Evolutionary conservation across 2,888 invertebrate genomes (phyloP).

Genomic region (Lasius platythorax): DNA sequence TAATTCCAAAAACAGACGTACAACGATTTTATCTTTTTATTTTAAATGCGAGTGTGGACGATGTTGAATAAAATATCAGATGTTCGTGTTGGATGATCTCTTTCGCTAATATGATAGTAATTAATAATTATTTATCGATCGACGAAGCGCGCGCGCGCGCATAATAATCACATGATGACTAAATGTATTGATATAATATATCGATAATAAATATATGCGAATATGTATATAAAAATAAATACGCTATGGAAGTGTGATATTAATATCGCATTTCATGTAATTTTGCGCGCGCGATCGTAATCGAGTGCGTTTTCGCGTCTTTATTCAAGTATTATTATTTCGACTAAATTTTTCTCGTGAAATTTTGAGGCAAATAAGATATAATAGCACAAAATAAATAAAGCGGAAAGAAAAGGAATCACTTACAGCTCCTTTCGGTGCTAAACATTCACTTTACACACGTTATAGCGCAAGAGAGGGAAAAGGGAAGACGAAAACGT

Average conservation of each 20-base stretch:
- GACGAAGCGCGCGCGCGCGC: neutral
- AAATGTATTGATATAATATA: neutral
- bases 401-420: neutral
- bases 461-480: conserved; percentile 29
- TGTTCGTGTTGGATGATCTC: neutral
- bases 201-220: too few relatives aligned
- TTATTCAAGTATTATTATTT: too few relatives aligned
- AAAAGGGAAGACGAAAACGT: conserved; percentile 16
- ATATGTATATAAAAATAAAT: too few relatives aligned
- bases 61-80: neutral
- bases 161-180: neutral
- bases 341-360: too few relatives aligned
- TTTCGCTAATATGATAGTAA: neutral
- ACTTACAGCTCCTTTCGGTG: neutral
- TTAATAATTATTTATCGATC: neutral
- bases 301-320: too few relatives aligned
- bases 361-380: neutral
- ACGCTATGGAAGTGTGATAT: too few relatives aligned
- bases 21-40: neutral
- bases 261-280: too few relatives aligned
- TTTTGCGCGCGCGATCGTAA: too few relatives aligned
- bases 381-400: neutral
- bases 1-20: neutral
- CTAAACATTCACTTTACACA: conserved; percentile 34
- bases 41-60: neutral